Base-by-base conservation (phyloP, 2,797 vertebrate genomes). In the Malacoraja senta region DNA sequence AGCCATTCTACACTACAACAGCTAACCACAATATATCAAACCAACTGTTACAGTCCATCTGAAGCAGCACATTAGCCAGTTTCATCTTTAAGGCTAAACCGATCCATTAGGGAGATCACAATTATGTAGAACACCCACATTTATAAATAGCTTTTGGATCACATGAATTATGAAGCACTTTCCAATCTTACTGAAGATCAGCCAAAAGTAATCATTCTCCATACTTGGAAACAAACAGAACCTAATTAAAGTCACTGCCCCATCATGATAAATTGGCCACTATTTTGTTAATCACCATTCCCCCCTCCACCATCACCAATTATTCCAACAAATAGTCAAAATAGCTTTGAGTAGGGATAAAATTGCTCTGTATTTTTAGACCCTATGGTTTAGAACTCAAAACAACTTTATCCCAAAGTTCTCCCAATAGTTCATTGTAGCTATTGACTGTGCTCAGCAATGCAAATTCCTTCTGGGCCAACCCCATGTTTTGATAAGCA, bases 1-100 rank as follows among this genome's bases (percentile, higher is more conserved):
- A 91, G 90, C 90, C 90, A 91, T 91, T 74, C 90, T 91, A 91
- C 24, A 32, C 90, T 91, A 91, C 90, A 91, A 91, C 90, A 91
- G 71, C 90, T 91, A 91, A 91, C 90, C 90, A 91, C 65, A 21
- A 44, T 35, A 72, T 71, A 86, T 65, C 63, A 58, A 74, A 74
- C 68, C 32, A 74, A 74, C 71, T 44, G 90, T 92, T 76, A 53
- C 72, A 76, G 72, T 72, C 58, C 9, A 44, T 21, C 71, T 53
- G 65, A 74, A 92, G 71, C 90, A 92, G 90, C 72, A 92, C 21
- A 76, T 74, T 76, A 92, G 72, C 90, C 35, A 92, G 90, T 44
- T 74, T 44, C 90, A 92, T 74, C 90, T 44, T 74, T 71, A 92
- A 92, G 76, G 90, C 68, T 92, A 53, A 29, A 53, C 12, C 15